Base-by-base conservation (phyloP, 2,888 invertebrate species). In the Drosophila subsilvestris region DNA sequence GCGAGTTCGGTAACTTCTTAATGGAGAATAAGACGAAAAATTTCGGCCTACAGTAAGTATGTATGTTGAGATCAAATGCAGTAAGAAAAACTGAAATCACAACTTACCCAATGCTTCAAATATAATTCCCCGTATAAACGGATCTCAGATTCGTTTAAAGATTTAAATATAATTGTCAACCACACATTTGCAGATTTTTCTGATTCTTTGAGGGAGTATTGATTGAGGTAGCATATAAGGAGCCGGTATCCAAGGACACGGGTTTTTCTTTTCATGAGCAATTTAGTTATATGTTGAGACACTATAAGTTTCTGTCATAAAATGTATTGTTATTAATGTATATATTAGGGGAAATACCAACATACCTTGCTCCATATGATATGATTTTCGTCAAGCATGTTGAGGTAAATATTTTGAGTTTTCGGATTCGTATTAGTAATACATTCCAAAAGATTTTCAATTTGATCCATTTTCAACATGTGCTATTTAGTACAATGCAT, bases 181-280 rank as follows among this genome's bases (percentile, higher is more conserved):
- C 79, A 79, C 14, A 54, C 29, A n/a, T 44, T 59, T 0, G 63
- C 73, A 7, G 54, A 75, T 6, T 70, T 67, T 14, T 73, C 70
- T 43, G 73, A 18, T 29, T 59, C 42, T 18, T 29, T 29, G 6
- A 49, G 45, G 7, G 67, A 44, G 47, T 45, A 63, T 45, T 71
- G 65, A 27, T 48, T 45, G 0, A 76, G 47, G 32, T 70, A 74
- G 44, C 65, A 62, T 17, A 75, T 43, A 3, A 79, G 63, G 1
- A 79, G 76, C 1, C 77, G 71, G 4, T 79, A 54, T n/a, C 80
- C 79, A 27, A 73, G 25, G 8, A 60, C 37, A n/a, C 79, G 60
- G 22, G 51, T 59, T 14, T 66, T 71, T 1, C 49, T 43, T 48
- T 71, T 65, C 1, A 58, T 62, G 1, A 79, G 62, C n/a, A 77